Evolutionary conservation across 2,888 invertebrate species (phyloP).

Genomic region (Mystacides longicornis): DNA sequence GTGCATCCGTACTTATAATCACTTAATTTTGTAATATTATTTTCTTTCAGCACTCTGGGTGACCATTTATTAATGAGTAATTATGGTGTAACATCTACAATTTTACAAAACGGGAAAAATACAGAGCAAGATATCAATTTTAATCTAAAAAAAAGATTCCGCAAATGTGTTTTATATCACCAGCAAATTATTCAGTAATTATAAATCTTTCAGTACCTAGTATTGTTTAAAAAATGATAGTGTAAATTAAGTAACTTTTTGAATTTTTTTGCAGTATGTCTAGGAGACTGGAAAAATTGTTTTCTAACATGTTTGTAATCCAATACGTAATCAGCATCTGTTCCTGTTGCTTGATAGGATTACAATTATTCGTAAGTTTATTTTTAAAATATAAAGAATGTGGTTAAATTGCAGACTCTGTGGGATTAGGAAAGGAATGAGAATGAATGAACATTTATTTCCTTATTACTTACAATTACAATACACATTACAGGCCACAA

Average conservation of each 20-base stretch:
- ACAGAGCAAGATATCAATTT: too few relatives aligned
- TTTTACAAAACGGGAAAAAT: too few relatives aligned
- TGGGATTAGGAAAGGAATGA: too few relatives aligned
- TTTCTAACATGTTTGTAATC: constrained; percentile 14
- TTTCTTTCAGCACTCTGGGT: too few relatives aligned
- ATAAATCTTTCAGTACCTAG: not conserved
- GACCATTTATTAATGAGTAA: too few relatives aligned
- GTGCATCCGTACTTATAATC: too few relatives aligned
- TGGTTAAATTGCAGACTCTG: too few relatives aligned
- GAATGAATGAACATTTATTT: too few relatives aligned
- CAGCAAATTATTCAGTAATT: constrained; percentile 14
- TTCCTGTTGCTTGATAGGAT: constrained; percentile 9
- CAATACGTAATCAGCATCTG: constrained; percentile 15
- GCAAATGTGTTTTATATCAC: constrained; percentile 10
- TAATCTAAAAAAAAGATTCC: constrained; percentile 7
- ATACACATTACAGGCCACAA: too few relatives aligned
- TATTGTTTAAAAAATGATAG: not conserved
- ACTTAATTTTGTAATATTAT: too few relatives aligned
- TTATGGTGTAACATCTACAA: too few relatives aligned
- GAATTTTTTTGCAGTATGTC: constrained; percentile 10
- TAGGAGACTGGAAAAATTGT: constrained; percentile 10
- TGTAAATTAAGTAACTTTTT: not conserved
- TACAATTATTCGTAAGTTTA: constrained; percentile 11
- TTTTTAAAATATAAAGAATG: not conserved
- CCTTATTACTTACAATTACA: too few relatives aligned